Evolutionary conservation across 2,113 vertebrate species (phyloP), one percentile per base, ranked within the genome.

Genomic region (Dolichotis patagonum): DNA sequence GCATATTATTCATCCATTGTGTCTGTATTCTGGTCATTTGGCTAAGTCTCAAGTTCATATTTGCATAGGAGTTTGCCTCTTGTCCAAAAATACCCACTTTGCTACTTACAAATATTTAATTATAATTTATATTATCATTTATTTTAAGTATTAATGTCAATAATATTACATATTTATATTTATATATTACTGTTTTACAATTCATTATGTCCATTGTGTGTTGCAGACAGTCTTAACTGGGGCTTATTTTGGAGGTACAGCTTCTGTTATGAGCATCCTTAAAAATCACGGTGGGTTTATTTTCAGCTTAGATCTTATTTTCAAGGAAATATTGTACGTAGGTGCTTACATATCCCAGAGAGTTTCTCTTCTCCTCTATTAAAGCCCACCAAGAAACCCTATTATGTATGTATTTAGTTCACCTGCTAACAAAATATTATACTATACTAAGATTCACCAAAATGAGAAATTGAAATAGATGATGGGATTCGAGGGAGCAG

Each of bases 351-450:
- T 41, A 77, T 60, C 26, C 43, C 22, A 20, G 7, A 56, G 87
- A 26, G 10, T 78, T 73, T 95, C 71, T 56, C 16, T 91, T 35
- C 71, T 49, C 6, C 91, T 35, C 32, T n/a, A 52, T 30, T 35
- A 63, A 63, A 77, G 43, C 49, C 71, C 49, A 80, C 3, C 54
- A 91, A 96, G 46, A 60, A 10, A 94, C 10, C 13, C 49, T 54
- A 90, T 56, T 17, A 2, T 69, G 73, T 46, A 69, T 67, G 87
- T 85, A 32, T 58, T 91, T 95, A 73, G 32, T 46, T 92, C 24
- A 75, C 46, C 54, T 54, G 17, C 83, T 97, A 78, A 91, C 41
- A 85, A 96, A 85, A 77, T 77, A 75, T n/a, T 81, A 60, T 52
- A 85, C 32, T 85, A 13, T 28, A 5, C 46, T 60, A 54, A 41